Percentiles rank a stretch among this genome's conserved stretches.
These are phyloP conservation scores for Anableps anableps DNA, from an alignment of 2,797 vertebrate species.

Conservation along the genomic window DNA sequence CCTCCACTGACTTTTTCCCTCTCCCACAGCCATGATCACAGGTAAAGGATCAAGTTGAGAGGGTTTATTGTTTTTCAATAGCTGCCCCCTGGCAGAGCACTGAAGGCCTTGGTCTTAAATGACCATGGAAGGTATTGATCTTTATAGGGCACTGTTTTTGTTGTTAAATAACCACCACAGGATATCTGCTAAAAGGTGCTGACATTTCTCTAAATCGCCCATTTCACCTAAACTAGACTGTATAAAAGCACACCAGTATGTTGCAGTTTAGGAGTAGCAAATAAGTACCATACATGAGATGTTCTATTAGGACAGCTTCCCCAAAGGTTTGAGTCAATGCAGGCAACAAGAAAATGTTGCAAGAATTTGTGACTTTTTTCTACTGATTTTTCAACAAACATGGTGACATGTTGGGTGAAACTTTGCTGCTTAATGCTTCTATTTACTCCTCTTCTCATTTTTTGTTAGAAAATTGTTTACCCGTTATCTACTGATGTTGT, in stretches of 20 bases:
- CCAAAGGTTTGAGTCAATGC: constrained; percentile 34
- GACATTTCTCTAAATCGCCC: constrained; percentile 63
- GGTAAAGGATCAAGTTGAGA: constrained; percentile 70
- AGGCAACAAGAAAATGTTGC: constrained; percentile 39
- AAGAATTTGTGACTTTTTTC: constrained; percentile 56
- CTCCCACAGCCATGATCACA: constrained; percentile 56
- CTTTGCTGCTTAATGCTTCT: constrained; percentile 45
- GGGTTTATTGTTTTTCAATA: constrained; percentile 76
- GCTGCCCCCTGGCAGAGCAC: constrained; percentile 52
- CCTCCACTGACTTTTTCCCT: constrained; percentile 46
- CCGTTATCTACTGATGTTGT: constrained; percentile 56
- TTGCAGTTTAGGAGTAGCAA: constrained; percentile 14
- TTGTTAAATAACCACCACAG: constrained; percentile 72
- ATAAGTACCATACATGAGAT: constrained; percentile 40
- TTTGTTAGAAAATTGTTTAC: constrained; percentile 60
- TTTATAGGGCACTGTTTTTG: constrained; percentile 76
- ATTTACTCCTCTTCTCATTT: constrained; percentile 49
- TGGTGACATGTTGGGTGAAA: constrained; percentile 36
- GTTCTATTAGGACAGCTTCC: constrained; percentile 36
- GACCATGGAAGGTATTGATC: constrained; percentile 75
- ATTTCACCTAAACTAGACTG: constrained; percentile 40
- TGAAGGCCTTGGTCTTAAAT: constrained; percentile 72
- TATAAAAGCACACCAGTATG: constrained; percentile 35
- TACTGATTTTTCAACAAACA: constrained; percentile 35
- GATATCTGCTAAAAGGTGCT: constrained; percentile 72